Percentiles rank a stretch among this genome's conserved stretches.
These are phyloP conservation scores for Meghimatium bilineatum DNA, from an alignment of 2,888 invertebrate species.

Conservation along the genomic window DNA sequence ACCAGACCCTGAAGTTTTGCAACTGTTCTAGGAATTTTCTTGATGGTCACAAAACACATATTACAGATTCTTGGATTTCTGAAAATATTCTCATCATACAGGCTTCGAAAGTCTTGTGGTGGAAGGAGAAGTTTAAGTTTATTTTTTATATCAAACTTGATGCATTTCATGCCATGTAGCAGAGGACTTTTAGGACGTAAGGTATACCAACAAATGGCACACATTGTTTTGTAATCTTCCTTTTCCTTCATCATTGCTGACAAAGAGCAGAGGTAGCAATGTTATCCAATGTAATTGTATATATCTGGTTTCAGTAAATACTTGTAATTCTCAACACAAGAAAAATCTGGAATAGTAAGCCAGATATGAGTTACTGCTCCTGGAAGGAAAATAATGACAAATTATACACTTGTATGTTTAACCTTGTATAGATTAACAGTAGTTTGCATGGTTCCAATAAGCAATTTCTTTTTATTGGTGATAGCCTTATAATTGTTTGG, in stretches of 20 bases:
- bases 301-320: background rate
- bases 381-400: background rate
- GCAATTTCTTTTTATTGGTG: no score
- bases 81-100: constrained; percentile 36
- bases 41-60: constrained; percentile 34
- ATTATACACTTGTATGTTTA: background rate
- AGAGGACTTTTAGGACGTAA: constrained; percentile 37
- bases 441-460: no score
- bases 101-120: constrained; percentile 25
- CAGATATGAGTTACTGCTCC: background rate
- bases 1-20: constrained; percentile 18
- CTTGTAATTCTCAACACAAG: background rate
- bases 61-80: constrained; percentile 37
- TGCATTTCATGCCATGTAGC: constrained; percentile 35
- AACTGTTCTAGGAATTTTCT: constrained; percentile 35
- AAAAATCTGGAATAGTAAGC: background rate
- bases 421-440: background rate
- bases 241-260: constrained; percentile 8
- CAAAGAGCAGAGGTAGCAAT: background rate
- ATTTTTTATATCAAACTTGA: constrained; percentile 29
- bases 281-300: background rate
- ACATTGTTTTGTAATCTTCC: constrained; percentile 1
- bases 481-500: no score
- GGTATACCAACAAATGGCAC: constrained; percentile 36
- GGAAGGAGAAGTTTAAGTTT: constrained; percentile 36